phyloP scores from a whole-genome alignment of 2,888 invertebrate genomes.

The Hyalella azteca region DNA sequence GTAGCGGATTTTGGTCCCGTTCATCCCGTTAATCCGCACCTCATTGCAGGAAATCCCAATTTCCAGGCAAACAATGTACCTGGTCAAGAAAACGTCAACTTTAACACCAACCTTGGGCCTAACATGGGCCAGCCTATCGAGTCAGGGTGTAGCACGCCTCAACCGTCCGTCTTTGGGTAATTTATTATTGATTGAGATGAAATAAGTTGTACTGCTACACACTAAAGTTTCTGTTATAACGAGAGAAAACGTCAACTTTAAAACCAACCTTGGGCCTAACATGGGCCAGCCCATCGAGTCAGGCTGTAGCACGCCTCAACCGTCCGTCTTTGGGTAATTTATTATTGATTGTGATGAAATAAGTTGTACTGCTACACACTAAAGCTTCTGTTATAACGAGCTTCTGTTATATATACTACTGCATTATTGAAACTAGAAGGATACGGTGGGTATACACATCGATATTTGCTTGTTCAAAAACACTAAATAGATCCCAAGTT shows the following conservation, averaged over 20 bases:
- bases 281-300: background rate
- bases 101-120: background rate
- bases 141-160: background rate
- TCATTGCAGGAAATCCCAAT: background rate
- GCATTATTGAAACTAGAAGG: too few species aligned
- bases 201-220: too few species aligned
- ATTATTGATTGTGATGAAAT: too few species aligned
- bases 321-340: slow-evolving; percentile 2
- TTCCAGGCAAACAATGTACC: slow-evolving; percentile 15
- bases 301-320: background rate
- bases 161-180: background rate
- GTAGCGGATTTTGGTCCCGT: slow-evolving; percentile 9
- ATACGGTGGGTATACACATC: too few species aligned
- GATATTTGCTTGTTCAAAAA: too few species aligned
- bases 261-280: background rate
- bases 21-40: background rate
- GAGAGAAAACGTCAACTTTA: background rate
- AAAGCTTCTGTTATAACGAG: too few species aligned
- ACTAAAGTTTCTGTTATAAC: too few species aligned
- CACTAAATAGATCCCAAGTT: too few species aligned
- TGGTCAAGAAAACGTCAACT: background rate
- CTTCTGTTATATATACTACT: too few species aligned
- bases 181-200: too few species aligned
- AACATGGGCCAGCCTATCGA: background rate
- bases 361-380: too few species aligned